Conservation (phyloP, 53 echinoderm and acorn worm genomes). For the Stichopus horrens region DNA sequence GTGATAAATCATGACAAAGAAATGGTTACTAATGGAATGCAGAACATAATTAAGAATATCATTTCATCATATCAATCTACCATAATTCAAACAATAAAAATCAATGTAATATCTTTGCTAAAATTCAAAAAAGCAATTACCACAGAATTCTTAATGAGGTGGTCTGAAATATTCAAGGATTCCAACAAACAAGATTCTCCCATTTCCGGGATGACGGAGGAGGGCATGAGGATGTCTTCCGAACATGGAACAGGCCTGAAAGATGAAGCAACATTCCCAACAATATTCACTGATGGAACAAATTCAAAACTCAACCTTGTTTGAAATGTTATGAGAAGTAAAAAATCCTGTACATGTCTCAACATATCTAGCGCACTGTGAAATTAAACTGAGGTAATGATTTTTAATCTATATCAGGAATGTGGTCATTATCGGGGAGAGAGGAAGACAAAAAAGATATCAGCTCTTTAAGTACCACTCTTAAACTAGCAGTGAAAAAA, state of each 20-base stretch:
- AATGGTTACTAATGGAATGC: too few relatives aligned
- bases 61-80: too few relatives aligned
- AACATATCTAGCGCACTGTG: too few relatives aligned
- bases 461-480: not conserved
- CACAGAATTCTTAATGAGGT: conserved; percentile 51
- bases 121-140: not conserved
- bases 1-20: too few relatives aligned
- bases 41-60: too few relatives aligned
- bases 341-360: too few relatives aligned
- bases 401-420: too few relatives aligned
- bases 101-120: too few relatives aligned
- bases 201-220: not conserved
- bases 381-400: too few relatives aligned
- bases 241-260: not conserved
- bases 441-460: not conserved
- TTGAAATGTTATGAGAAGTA: not conserved
- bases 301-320: not conserved
- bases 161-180: conserved; percentile 57
- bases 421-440: not conserved
- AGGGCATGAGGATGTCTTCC: not conserved
- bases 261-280: not conserved
- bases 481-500: not conserved
- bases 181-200: conserved; percentile 51
- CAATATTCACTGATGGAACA: not conserved
- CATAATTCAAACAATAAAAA: too few relatives aligned